A percentile compares a stretch with the other conserved stretches of the same genome.
Conservation (phyloP, 1,140 invertebrate genomes). For the Eumaeus atala region DNA sequence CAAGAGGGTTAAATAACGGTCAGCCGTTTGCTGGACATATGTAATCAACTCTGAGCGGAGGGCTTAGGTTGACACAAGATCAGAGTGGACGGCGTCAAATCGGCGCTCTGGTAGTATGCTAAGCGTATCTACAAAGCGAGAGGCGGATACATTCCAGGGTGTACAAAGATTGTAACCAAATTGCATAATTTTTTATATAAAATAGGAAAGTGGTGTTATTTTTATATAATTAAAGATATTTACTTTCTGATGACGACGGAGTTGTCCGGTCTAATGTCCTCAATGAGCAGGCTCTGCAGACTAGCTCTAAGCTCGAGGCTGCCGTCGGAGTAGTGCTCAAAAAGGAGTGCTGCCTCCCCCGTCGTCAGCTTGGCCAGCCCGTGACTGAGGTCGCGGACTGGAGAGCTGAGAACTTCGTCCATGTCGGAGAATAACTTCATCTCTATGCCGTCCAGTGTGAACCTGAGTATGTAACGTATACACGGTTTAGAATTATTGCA, state of each 20-base stretch:
- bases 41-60: not conserved
- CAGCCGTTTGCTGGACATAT: too few species aligned
- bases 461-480: conserved; percentile 69
- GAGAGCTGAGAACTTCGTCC: conserved; percentile 84
- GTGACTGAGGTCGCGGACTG: conserved; percentile 82
- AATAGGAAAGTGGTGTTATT: too few species aligned
- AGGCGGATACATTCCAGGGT: too few species aligned
- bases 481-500: too few species aligned
- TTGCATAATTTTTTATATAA: too few species aligned
- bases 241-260: conserved; percentile 79
- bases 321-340: conserved; percentile 81
- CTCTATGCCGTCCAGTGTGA: conserved; percentile 80
- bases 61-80: too few species aligned
- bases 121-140: too few species aligned
- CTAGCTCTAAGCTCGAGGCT: conserved; percentile 83
- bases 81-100: too few species aligned
- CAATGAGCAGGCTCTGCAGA: conserved; percentile 79
- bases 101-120: too few species aligned
- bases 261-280: conserved; percentile 83
- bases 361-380: conserved; percentile 82
- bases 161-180: too few species aligned
- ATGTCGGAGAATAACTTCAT: conserved; percentile 83
- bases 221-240: too few species aligned
- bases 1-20: too few species aligned
- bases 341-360: conserved; percentile 78